Conservation (phyloP, 2,797 vertebrate species). For the Pelochelys cantorii region DNA sequence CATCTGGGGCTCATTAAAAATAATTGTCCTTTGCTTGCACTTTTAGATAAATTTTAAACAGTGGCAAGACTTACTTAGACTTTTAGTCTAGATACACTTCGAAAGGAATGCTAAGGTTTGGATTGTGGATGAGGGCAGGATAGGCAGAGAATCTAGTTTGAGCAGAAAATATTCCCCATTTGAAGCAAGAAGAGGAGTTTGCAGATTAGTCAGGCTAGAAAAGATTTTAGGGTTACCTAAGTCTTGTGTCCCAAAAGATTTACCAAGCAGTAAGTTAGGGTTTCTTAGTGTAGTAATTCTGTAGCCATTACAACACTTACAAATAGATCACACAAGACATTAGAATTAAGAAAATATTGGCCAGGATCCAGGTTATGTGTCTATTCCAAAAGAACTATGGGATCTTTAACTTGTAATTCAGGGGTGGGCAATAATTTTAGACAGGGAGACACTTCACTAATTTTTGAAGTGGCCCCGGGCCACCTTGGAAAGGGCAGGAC, state of each 20-base stretch:
- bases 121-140: background rate
- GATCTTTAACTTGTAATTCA: background rate
- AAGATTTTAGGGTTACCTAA: background rate
- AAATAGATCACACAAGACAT: background rate
- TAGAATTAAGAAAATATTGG: background rate
- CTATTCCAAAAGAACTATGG: background rate
- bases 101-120: slow-evolving; percentile 34
- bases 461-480: too few species aligned
- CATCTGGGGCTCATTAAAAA: slow-evolving; percentile 46
- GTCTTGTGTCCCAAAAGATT: background rate
- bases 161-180: background rate
- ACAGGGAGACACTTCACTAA: too few species aligned
- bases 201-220: background rate
- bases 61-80: background rate
- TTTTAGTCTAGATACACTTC: slow-evolving; percentile 25
- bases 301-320: background rate
- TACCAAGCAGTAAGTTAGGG: background rate
- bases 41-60: slow-evolving; percentile 22
- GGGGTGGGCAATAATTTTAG: too few species aligned
- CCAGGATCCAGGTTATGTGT: background rate
- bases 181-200: background rate
- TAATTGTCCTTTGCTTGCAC: slow-evolving; percentile 40
- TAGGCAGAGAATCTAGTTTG: background rate
- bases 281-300: background rate
- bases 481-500: too few species aligned